These are phyloP conservation scores for Trachelus iudaicus DNA, from an alignment of 2,888 invertebrate species.

Conservation along the genomic window DNA sequence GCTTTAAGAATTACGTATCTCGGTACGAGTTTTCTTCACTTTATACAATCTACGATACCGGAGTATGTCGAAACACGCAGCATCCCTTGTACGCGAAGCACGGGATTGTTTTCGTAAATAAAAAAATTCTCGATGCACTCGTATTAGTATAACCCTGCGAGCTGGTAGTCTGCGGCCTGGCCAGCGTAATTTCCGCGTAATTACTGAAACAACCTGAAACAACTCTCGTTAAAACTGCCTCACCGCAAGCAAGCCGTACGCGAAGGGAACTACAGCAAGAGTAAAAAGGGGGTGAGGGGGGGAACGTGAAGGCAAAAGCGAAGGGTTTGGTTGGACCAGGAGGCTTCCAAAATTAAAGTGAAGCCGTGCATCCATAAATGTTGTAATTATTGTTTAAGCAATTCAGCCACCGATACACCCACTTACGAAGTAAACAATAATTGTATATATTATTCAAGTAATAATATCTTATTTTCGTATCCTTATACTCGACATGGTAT, in stretches of 20 bases:
- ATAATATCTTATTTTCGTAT: not conserved
- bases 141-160: not conserved
- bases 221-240: conserved; percentile 59
- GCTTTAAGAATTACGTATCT: not conserved
- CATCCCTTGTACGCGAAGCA: not conserved
- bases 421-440: conserved; percentile 15
- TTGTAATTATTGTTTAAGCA: conserved; percentile 14
- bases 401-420: conserved; percentile 21
- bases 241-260: conserved; percentile 23
- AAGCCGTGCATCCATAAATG: conserved; percentile 19
- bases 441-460: not conserved
- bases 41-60: not conserved
- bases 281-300: conserved; percentile 8
- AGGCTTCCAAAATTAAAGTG: conserved; percentile 10
- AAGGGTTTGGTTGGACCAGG: conserved; percentile 9
- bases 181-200: conserved; percentile 59
- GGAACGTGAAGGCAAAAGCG: conserved; percentile 15
- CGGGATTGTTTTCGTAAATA: not conserved
- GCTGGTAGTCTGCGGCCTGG: conserved; percentile 32
- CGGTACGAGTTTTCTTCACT: too few species aligned
- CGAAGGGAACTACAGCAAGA: not conserved
- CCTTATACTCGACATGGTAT: not conserved
- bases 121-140: not conserved
- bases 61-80: not conserved
- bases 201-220: conserved; percentile 59